A percentile compares a stretch with the other conserved stretches of the same genome.
phyloP scores from a whole-genome alignment of 2,113 vertebrate genomes.

The Mirza zaza region DNA sequence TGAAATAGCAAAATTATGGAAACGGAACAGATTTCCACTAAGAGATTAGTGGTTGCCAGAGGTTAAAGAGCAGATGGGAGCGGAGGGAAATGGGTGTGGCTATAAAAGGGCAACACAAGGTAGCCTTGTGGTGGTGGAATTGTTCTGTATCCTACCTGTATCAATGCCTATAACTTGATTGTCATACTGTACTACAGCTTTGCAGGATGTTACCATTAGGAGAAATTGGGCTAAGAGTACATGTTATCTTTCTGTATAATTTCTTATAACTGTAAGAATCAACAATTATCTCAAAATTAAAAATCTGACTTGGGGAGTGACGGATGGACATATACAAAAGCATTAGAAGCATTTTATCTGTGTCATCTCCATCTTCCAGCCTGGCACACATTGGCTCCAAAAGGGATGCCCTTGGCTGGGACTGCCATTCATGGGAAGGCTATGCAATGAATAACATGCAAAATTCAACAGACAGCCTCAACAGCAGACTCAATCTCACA shows the following conservation, averaged over 20 bases:
- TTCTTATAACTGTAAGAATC: neutral
- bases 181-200: neutral
- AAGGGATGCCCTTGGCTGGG: neutral
- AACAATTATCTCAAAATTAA: neutral
- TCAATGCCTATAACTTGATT: neutral
- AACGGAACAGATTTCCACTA: neutral
- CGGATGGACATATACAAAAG: neutral
- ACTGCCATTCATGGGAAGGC: neutral
- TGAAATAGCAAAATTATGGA: neutral
- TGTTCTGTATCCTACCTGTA: neutral
- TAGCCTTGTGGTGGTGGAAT: neutral
- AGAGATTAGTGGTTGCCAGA: neutral
- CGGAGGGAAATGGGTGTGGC: neutral
- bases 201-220: neutral
- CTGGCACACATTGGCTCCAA: neutral
- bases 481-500: too few relatives aligned
- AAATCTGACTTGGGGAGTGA: neutral
- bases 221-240: neutral
- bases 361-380: neutral
- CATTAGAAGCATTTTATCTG: neutral
- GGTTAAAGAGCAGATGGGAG: neutral
- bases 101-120: neutral
- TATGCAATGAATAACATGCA: too few relatives aligned
- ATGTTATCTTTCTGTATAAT: neutral
- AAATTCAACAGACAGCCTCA: too few relatives aligned